Evolutionary conservation across 2,888 invertebrate genomes (phyloP).

Genomic region (Rosalia funebris): DNA sequence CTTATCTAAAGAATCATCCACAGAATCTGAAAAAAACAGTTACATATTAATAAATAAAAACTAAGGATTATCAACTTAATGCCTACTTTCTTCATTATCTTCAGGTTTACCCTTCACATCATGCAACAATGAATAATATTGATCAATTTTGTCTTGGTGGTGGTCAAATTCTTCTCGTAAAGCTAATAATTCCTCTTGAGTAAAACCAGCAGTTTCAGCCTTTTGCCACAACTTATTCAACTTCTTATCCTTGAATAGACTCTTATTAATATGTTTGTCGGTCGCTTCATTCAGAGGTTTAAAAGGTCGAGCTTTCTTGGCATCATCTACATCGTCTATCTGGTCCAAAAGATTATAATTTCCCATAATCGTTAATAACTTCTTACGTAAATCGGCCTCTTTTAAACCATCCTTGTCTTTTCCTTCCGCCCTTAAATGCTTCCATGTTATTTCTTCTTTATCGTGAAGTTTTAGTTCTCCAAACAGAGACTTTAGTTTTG

Average conservation of each 20-base stretch:
- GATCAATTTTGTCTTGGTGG: constrained; percentile 92
- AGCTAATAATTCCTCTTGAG: constrained; percentile 81
- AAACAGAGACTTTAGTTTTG: constrained; percentile 85
- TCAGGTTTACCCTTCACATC: constrained; percentile 72
- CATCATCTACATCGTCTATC: constrained; percentile 76
- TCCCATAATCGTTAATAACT: constrained; percentile 83
- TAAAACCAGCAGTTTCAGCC: constrained; percentile 88
- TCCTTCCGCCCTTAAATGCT: constrained; percentile 83
- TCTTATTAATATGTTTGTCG: constrained; percentile 76
- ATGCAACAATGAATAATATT: constrained; percentile 83
- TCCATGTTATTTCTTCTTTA: constrained; percentile 88
- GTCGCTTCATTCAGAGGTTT: constrained; percentile 63
- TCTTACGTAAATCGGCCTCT: constrained; percentile 82
- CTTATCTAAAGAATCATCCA: constrained; percentile 76
- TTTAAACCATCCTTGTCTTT: constrained; percentile 87
- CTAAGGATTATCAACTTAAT: constrained; percentile 1
- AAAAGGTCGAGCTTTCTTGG: constrained; percentile 69
- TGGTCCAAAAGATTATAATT: constrained; percentile 83
- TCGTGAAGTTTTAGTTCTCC: constrained; percentile 92
- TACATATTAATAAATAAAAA: constrained; percentile 17
- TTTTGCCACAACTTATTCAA: constrained; percentile 90
- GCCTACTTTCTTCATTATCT: constrained; percentile 75
- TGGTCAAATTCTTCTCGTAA: constrained; percentile 90
- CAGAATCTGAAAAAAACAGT: constrained; percentile 69
- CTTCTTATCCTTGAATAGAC: constrained; percentile 89